phyloP scores from a whole-genome alignment of 2,113 vertebrate genomes.

The Scalopus aquaticus region DNA sequence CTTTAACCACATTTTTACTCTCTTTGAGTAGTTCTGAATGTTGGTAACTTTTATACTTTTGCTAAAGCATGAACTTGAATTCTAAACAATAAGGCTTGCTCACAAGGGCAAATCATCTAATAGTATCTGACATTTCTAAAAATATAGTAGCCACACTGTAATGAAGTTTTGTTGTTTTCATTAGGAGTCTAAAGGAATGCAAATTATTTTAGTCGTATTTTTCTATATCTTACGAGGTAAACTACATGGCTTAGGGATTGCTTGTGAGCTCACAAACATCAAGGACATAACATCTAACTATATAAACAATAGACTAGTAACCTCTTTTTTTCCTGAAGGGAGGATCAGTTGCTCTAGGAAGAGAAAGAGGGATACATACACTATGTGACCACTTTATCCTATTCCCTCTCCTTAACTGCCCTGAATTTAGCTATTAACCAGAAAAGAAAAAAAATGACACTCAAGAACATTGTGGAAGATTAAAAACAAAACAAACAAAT shows the following conservation, averaged over 20 bases:
- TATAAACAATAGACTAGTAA: neutral
- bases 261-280: neutral
- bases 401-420: neutral
- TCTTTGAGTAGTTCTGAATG: neutral
- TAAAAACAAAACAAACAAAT: neutral
- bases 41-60: neutral
- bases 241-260: neutral
- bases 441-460: slow-evolving; percentile 9
- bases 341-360: neutral
- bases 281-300: neutral
- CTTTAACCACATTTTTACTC: neutral
- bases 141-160: neutral
- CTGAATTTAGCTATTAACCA: neutral
- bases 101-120: neutral
- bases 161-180: neutral
- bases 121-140: neutral
- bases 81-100: neutral
- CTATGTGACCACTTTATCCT: neutral
- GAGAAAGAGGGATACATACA: neutral
- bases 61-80: neutral
- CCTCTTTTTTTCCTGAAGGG: neutral
- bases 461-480: neutral
- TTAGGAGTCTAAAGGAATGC: neutral
- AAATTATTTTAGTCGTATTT: neutral
- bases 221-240: neutral